phyloP scores from a whole-genome alignment of 1,140 invertebrate species.

The Lordiphosa mommai region DNA sequence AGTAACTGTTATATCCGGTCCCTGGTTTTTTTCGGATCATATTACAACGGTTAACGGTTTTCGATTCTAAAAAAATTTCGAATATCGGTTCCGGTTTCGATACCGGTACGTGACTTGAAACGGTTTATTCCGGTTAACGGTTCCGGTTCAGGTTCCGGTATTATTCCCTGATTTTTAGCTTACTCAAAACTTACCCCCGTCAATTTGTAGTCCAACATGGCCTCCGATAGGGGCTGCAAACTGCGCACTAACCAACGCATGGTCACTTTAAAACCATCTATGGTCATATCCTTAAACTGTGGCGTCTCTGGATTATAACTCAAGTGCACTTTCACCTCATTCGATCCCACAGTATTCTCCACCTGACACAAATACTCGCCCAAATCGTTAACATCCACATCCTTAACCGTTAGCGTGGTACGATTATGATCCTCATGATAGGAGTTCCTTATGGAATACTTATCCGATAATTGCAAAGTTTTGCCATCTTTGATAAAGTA shows the following conservation, averaged over 20 bases:
- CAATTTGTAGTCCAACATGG: constrained; percentile 67
- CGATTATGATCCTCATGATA: constrained; percentile 64
- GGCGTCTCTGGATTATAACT: constrained; percentile 66
- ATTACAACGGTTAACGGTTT: no score
- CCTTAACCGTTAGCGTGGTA: constrained; percentile 51
- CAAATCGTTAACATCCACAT: constrained; percentile 52
- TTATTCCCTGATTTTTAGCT: no score
- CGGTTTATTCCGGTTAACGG: no score
- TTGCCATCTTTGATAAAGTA: constrained; percentile 61
- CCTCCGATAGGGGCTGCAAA: constrained; percentile 66
- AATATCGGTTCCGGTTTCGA: no score
- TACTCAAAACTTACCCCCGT: constrained; percentile 44
- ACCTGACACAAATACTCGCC: constrained; percentile 69
- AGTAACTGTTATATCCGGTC: no score
- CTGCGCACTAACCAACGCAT: constrained; percentile 76
- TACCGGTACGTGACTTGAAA: no score
- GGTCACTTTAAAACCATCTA: constrained; percentile 55
- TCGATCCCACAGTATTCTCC: constrained; percentile 61
- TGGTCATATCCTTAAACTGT: constrained; percentile 55
- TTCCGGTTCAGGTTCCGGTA: no score
- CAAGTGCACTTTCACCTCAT: constrained; percentile 51
- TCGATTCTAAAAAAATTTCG: no score
- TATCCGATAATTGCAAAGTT: constrained; percentile 43
- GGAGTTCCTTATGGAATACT: constrained; percentile 47
- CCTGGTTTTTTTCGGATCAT: no score